Evolutionary conservation across 2,888 invertebrate species (phyloP), one percentile per base, ranked within the genome.

Genomic region (Loripinus fragilis): DNA sequence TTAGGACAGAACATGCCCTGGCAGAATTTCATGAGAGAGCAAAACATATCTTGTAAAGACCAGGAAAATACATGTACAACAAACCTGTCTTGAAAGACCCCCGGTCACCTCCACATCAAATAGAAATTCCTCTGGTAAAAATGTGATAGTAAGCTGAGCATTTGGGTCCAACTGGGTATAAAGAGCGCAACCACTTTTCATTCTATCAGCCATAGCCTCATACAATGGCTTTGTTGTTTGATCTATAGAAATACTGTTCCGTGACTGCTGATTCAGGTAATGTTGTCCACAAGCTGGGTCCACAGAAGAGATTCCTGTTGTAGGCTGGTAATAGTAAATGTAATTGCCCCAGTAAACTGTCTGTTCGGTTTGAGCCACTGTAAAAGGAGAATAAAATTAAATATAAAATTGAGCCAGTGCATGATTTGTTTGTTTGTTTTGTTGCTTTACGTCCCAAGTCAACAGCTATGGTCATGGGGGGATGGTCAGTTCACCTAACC

Each of bases 251-350:
- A 60, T 7, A 20, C 8, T 2, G 17, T 2, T 45, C n/a, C 33
- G 35, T 20, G 35, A n/a, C 55, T 70, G 70, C 23, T 70, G 70
- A 23, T 8, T 52, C 30, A 23, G 10, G 23, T 70, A 70, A 25
- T 38, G 38, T 0, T 30, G n/a, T 15, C 48, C 10, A 33, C 60
- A 60, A 20, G 7, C 17, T 12, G 30, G 8, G 33, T 28, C 33
- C 1, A 60, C 20, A 17, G 25, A 28, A 33, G n/a, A 2, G 7
- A 7, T 8, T 8, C 33, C 20, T 2, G 33, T 33, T 2, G 15
- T 20, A 25, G 60, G 60, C 60, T 60, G 60, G 33, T 60, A 60
- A 5, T 17, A 10, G 17, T 60, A 60, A 17, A 17, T 28, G 33
- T 23, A 17, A 12, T 60, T 2, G 1, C 23, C 60, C 30, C 30